Conservation (phyloP, 2,113 vertebrate species). For the Lepisosteus oculatus region DNA sequence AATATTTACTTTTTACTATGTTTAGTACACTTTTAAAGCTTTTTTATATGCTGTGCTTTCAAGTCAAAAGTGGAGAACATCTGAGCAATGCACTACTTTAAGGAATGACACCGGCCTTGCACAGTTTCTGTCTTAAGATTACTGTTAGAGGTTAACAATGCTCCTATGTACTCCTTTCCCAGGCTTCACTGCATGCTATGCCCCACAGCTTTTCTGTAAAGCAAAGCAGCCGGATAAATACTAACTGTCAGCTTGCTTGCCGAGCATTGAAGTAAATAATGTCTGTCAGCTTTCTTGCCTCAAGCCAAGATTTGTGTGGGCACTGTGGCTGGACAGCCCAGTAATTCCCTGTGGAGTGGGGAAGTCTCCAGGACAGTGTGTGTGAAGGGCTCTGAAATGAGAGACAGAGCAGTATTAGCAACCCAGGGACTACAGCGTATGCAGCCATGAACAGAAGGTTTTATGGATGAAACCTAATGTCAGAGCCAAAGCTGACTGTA, state of each 20-base stretch:
- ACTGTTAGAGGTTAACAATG: slow-evolving; percentile 6
- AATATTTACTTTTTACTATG: too few species aligned
- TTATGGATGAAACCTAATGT: background rate
- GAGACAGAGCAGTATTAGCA: background rate
- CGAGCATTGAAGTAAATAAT: slow-evolving; percentile 57
- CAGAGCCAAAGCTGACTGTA: background rate
- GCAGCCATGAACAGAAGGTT: background rate
- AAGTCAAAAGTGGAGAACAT: too few species aligned
- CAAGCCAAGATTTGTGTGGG: slow-evolving; percentile 38
- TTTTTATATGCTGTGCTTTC: too few species aligned
- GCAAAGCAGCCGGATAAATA: slow-evolving; percentile 41
- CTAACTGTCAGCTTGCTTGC: slow-evolving; percentile 57
- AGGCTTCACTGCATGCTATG: slow-evolving; percentile 10
- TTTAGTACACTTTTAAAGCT: too few species aligned
- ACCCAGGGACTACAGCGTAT: background rate
- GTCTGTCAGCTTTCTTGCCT: slow-evolving; percentile 47
- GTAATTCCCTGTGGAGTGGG: slow-evolving; percentile 16
- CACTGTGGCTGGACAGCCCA: slow-evolving; percentile 27
- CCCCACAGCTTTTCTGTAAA: slow-evolving; percentile 5
- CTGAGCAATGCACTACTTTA: too few species aligned
- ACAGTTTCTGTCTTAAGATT: background rate
- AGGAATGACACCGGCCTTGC: background rate
- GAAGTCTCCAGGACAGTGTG: slow-evolving; percentile 27
- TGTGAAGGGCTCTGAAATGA: slow-evolving; percentile 19
- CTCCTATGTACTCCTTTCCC: background rate